Base-by-base conservation (phyloP, 2,797 vertebrate species). In the Urosaurus nigricauda region DNA sequence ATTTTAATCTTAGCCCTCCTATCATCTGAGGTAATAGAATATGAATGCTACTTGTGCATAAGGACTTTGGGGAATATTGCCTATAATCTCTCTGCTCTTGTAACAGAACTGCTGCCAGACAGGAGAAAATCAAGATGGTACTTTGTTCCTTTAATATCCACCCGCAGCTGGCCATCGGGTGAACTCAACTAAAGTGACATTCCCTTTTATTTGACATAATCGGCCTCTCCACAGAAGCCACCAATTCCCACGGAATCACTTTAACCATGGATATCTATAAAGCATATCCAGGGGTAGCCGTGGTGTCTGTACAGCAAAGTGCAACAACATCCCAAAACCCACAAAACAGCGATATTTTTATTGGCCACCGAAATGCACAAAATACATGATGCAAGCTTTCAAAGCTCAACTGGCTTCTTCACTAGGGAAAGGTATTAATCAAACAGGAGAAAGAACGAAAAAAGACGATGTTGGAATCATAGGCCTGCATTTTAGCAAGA, bases 1-100 rank as follows among this genome's bases (percentile, higher is more conserved):
- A 40, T 82, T 79, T 82, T 89, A 68, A 91, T 88, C 71, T 1
- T 47, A 29, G 47, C 12, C 32, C 21, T 77, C 37, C 29, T 51
- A 87, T 70, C 40, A 19, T 19, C 78, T 84, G 40, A 56, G 84
- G 70, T 63, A 86, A 86, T 37, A 37, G 53, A 79, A 80, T 80
- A 19, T 19, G 70, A 63, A 26, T 40, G 77, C 40, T 65, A 7
- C 77, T 79, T 58, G n/a, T 13, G 7, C 32, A 17, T 24, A 75
- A 74, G 65, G 77, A 14, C 84, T 47, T 43, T 77, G 35, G 21
- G 21, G 79, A 58, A 56, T 56, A 8, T 37, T 32, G 70, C 2
- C 63, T n/a, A 8, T 5, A 77, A 78, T 86, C 71, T 53, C 40
- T 43, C 70, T 43, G 53, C 47, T 82, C n/a, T 43, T 43, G 79